Evolutionary conservation across 2,888 invertebrate species (phyloP), one percentile per base, ranked within the genome.

Genomic region (Cheilosia pagana): DNA sequence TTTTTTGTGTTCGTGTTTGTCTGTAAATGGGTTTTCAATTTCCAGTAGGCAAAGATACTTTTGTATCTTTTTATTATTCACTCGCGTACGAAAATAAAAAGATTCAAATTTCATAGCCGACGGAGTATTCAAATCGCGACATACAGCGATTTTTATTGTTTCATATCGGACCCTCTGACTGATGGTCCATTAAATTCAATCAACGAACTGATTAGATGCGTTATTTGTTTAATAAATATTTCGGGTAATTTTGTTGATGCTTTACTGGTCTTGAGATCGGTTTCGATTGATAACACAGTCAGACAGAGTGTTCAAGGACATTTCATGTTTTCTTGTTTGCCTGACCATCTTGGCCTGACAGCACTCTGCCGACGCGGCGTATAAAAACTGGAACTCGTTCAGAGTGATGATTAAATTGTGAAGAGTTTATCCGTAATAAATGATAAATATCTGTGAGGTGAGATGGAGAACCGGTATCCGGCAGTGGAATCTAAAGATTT

Each of bases 181-280:
- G 79, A 79, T 83, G 79, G 83, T n/a, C 72, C 35, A 75, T 79
- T 83, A 83, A 79, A 75, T 79, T 75, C 74, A 83, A 83, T 83
- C 83, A 65, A 52, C 68, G 59, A 79, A 65, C 65, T 75, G 83
- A 78, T 79, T 77, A 77, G 53, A 50, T 45, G 43, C 23, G 53
- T 52, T 63, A 21, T 28, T 78, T 68, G 68, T 72, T 74, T 67
- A 55, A 72, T 63, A 63, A 55, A 65, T 72, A 39, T 35, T 48
- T 25, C n/a, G 12, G 35, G 25, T 23, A 39, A 23, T 39, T 43
- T 3, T 52, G 19, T 16, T 28, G 5, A 6, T 4, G 50, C 25
- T 28, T 31, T 65, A 43, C 65, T 67, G 39, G 60, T 62, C 10
- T 50, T 41, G 7, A 71, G 76, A 82, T 82, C 28, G 28, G 48